Evolutionary conservation across 2,888 invertebrate species (phyloP), one percentile per base, ranked within the genome.

Genomic region (Sarcophaga subvicina): DNA sequence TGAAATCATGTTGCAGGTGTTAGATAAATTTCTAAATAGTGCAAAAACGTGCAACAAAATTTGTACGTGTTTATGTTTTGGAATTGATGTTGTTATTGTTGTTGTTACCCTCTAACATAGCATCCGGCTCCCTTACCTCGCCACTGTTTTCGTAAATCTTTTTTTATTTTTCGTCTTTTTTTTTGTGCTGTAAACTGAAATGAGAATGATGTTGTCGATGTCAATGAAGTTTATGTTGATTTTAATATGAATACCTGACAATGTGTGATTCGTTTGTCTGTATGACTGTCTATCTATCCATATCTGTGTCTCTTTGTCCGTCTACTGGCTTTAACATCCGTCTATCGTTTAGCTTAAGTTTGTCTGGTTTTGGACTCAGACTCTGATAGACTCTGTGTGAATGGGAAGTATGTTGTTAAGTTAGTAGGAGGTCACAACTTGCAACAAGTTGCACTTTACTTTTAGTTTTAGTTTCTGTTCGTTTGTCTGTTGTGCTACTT

Each of bases 1-100:
- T 67, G 49, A 84, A 83, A 81, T 81, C 83, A 87, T 87, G 87
- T 79, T 88, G 89, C 89, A 89, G 89, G 89, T 89, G 89, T 88
- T 88, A 88, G 88, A 88, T 88, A 87, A 89, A 88, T 89, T 86
- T 88, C 88, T 89, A 89, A 89, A 88, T 88, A 88, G 88, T 88
- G 88, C 86, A 88, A 88, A 88, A 88, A 88, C 89, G 89, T 89
- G 89, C 82, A 82, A 77, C 75, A 82, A 88, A 86, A 88, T 88
- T 88, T 88, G 88, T 89, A 88, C 82, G 82, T 86, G 85, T 84
- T 83, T 81, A 80, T 82, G 81, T 86, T 88, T 54, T 71, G 64
- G 17, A 82, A 85, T 71, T 66, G 69, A 27, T 72, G 45, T 75
- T 79, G 45, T 60, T 75, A 4, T 71, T 67, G 69, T 54, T 72